These are phyloP conservation scores for Vanacampus margaritifer DNA, from an alignment of 2,113 vertebrate species.

Conservation along the genomic window DNA sequence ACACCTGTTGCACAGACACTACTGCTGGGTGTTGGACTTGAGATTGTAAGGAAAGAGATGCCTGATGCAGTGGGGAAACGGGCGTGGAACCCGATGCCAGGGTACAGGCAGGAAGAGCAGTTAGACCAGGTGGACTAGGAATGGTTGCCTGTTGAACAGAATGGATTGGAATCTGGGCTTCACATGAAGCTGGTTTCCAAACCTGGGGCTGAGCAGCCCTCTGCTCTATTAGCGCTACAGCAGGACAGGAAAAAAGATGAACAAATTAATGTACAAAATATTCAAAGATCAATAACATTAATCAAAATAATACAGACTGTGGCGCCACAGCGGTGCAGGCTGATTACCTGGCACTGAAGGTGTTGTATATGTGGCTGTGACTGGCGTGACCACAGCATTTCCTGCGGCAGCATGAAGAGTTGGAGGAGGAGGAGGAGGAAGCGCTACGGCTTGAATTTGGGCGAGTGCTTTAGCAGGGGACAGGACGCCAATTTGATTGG, in stretches of 20 bases:
- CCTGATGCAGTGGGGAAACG: constrained; percentile 20
- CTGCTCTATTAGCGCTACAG: constrained; percentile 52
- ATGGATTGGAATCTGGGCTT: constrained; percentile 53
- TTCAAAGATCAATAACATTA: not conserved
- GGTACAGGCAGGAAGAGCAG: constrained; percentile 10
- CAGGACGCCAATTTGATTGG: constrained; percentile 39
- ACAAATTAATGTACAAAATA: not conserved
- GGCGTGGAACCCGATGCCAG: constrained; percentile 31
- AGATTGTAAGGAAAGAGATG: constrained; percentile 49
- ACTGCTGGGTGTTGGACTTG: constrained; percentile 42
- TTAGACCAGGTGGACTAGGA: constrained; percentile 36
- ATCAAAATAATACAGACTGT: not conserved
- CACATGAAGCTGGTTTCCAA: constrained; percentile 47
- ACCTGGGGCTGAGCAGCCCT: constrained; percentile 55
- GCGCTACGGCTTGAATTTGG: constrained; percentile 40
- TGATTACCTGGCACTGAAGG: constrained; percentile 81
- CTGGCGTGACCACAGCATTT: constrained; percentile 61
- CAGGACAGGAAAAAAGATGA: not conserved
- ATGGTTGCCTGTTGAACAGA: constrained; percentile 50
- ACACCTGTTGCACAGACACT: constrained; percentile 51
- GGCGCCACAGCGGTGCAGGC: not conserved
- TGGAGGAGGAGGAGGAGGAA: constrained; percentile 32
- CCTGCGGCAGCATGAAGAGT: constrained; percentile 46
- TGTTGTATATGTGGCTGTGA: constrained; percentile 74
- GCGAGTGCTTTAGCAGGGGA: constrained; percentile 35